These are phyloP conservation scores for Platalea minor DNA, from an alignment of 2,797 vertebrate genomes.

Conservation along the genomic window DNA sequence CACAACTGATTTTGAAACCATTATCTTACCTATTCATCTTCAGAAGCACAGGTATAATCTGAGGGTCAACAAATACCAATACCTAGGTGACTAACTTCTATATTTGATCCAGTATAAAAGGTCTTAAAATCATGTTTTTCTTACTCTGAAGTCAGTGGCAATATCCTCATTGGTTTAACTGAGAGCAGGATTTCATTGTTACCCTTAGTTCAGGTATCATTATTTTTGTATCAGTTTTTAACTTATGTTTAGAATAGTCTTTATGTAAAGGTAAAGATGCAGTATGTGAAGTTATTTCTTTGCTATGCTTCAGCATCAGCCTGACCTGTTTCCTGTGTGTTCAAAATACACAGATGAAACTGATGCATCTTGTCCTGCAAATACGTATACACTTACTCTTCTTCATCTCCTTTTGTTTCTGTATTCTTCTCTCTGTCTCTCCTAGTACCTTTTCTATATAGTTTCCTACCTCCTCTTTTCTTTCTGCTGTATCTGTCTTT, in stretches of 20 bases:
- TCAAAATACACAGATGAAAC: not conserved
- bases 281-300: not conserved
- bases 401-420: not conserved
- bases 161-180: not conserved
- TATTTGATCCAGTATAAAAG: not conserved
- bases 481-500: not conserved
- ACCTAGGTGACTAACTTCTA: not conserved
- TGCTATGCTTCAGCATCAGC: not conserved
- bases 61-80: not conserved
- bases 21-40: not conserved
- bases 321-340: not conserved
- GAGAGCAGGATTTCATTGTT: not conserved
- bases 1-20: not conserved
- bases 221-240: not conserved
- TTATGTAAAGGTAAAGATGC: not conserved
- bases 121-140: not conserved
- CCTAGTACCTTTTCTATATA: not conserved
- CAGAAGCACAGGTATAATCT: not conserved
- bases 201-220: not conserved
- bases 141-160: not conserved
- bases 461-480: not conserved
- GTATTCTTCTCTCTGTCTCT: not conserved
- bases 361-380: not conserved
- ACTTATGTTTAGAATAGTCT: not conserved
- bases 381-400: not conserved